A percentile compares a stretch with the other conserved stretches of the same genome.
Conservation (phyloP, 2,888 invertebrate species). For the Atrina japonica region DNA sequence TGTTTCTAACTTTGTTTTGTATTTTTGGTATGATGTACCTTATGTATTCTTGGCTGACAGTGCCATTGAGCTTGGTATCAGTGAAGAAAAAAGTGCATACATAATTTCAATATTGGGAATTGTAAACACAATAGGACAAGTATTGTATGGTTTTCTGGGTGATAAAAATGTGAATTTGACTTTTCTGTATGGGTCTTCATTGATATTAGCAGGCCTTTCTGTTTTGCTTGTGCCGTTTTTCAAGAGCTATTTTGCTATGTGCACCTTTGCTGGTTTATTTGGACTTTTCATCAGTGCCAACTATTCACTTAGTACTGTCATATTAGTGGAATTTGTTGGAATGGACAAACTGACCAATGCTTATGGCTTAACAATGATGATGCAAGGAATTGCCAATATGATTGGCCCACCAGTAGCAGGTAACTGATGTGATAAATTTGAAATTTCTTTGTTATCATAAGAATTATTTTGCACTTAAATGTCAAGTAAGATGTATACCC, state of each 20-base stretch:
- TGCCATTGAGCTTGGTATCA: slow-evolving; percentile 83
- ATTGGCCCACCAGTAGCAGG: slow-evolving; percentile 95
- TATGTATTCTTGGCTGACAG: slow-evolving; percentile 96
- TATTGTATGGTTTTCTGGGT: slow-evolving; percentile 91
- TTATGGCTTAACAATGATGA: slow-evolving; percentile 92
- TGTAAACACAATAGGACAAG: slow-evolving; percentile 91
- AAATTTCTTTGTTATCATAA: not conserved
- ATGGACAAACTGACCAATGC: slow-evolving; percentile 94
- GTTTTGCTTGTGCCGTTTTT: slow-evolving; percentile 73
- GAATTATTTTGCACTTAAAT: too few species aligned
- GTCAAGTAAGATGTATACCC: too few species aligned
- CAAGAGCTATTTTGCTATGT: slow-evolving; percentile 61
- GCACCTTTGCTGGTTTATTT: slow-evolving; percentile 82
- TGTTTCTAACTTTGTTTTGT: slow-evolving; percentile 92
- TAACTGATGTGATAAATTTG: slow-evolving; percentile 76
- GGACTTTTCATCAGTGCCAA: slow-evolving; percentile 95
- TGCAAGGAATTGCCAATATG: slow-evolving; percentile 94
- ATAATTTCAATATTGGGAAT: slow-evolving; percentile 89
- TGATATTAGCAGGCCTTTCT: slow-evolving; percentile 82
- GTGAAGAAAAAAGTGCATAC: slow-evolving; percentile 83
- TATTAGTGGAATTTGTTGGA: slow-evolving; percentile 93
- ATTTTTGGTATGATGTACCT: slow-evolving; percentile 94
- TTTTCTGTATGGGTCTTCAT: slow-evolving; percentile 90
- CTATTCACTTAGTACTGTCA: slow-evolving; percentile 92
- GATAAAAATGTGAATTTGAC: slow-evolving; percentile 91